Conservation (phyloP, 1,140 invertebrate species). For the Triops longicaudatus region DNA sequence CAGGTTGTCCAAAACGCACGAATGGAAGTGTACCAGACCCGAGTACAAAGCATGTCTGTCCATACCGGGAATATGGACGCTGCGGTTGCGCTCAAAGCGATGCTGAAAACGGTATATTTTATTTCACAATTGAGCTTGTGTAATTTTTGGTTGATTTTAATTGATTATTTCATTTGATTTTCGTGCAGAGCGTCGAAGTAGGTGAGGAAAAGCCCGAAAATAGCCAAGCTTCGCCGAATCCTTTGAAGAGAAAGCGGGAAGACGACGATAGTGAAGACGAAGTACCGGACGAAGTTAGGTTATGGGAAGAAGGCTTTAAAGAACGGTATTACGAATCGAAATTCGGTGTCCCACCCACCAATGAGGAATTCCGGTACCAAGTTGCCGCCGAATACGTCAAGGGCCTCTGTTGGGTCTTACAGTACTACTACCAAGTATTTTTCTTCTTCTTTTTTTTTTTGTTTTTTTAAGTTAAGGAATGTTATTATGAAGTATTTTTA, state of each 20-base stretch:
- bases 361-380: conserved; percentile 76
- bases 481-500: conserved; percentile 19
- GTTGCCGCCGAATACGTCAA: conserved; percentile 90
- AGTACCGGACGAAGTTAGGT: conserved; percentile 81
- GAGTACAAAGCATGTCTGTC: conserved; percentile 36
- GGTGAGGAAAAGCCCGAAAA: background rate
- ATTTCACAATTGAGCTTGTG: background rate
- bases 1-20: conserved; percentile 37
- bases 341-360: conserved; percentile 75
- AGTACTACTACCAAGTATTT: conserved; percentile 88
- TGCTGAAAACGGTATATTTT: conserved; percentile 30
- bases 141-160: background rate
- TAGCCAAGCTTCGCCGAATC: conserved; percentile 4
- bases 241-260: conserved; percentile 43
- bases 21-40: conserved; percentile 39
- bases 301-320: conserved; percentile 98
- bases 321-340: conserved; percentile 96
- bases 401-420: conserved; percentile 95
- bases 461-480: too few relatives aligned
- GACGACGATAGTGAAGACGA: conserved; percentile 54
- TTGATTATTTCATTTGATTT: background rate
- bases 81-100: conserved; percentile 35
- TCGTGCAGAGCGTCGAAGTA: background rate
- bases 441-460: background rate
- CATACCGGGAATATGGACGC: conserved; percentile 35